These are phyloP conservation scores for Gambusia yucatana DNA, from an alignment of 2,797 vertebrate species.

Conservation along the genomic window DNA sequence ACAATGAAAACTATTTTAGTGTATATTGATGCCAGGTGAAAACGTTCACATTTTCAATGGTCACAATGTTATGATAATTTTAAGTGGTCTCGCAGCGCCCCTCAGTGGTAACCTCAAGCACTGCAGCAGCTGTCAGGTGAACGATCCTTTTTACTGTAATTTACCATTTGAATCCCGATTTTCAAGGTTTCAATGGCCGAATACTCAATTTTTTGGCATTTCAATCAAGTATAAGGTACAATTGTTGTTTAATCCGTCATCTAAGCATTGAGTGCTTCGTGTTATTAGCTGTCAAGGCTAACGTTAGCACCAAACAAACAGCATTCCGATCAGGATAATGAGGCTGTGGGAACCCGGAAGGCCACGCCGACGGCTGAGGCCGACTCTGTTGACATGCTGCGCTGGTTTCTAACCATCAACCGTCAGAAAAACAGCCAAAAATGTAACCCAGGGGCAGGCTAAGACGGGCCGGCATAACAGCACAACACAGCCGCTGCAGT, in stretches of 20 bases:
- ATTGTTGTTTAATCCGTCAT: too few relatives aligned
- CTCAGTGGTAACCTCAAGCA: slow-evolving; percentile 45
- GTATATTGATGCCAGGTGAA: neutral
- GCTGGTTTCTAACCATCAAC: neutral
- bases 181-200: neutral
- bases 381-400: slow-evolving; percentile 9
- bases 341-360: slow-evolving; percentile 55
- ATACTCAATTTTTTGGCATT: neutral
- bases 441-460: neutral
- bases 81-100: slow-evolving; percentile 45
- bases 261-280: neutral
- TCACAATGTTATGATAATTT: neutral
- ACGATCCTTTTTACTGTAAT: slow-evolving; percentile 18
- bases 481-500: neutral
- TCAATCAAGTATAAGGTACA: neutral
- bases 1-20: neutral
- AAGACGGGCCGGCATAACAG: neutral
- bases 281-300: slow-evolving; percentile 1
- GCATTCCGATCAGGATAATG: slow-evolving; percentile 4
- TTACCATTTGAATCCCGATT: neutral
- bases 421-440: slow-evolving; percentile 6
- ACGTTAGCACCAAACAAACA: slow-evolving; percentile 16
- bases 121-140: slow-evolving; percentile 52
- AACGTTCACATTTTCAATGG: neutral
- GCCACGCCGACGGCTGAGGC: slow-evolving; percentile 45